Evolutionary conservation across 1,140 invertebrate species (phyloP).

Genomic region (Saccostrea glomerata): DNA sequence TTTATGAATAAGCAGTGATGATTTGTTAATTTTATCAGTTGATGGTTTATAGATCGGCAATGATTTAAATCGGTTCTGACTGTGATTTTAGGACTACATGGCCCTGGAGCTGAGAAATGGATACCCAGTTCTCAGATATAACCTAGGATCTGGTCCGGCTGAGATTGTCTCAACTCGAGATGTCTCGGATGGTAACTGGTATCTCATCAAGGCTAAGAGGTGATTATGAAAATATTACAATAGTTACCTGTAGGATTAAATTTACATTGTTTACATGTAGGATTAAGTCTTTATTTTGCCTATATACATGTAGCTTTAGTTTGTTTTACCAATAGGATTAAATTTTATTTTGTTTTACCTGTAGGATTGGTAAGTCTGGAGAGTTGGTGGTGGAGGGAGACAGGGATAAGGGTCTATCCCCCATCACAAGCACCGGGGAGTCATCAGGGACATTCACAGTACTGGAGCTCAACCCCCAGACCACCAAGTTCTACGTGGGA

Average conservation of each 20-base stretch:
- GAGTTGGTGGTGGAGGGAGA: conserved; percentile 85
- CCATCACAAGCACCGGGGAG: conserved; percentile 74
- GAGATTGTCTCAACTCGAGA: conserved; percentile 83
- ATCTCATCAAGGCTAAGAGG: conserved; percentile 93
- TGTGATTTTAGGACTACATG: conserved; percentile 87
- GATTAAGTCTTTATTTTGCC: not conserved
- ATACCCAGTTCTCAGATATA: conserved; percentile 90
- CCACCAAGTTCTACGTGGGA: conserved; percentile 92
- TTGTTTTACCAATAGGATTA: too few species aligned
- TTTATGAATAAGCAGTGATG: too few species aligned
- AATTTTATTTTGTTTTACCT: not conserved
- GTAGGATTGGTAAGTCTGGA: conserved; percentile 87
- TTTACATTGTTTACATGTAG: too few species aligned
- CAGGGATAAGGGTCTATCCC: conserved; percentile 15
- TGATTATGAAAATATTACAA: conserved; percentile 70
- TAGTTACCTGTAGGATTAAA: too few species aligned
- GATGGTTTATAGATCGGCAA: too few species aligned
- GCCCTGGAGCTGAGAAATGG: conserved; percentile 93
- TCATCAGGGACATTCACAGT: conserved; percentile 70
- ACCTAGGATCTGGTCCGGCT: conserved; percentile 91
- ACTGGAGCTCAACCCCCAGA: conserved; percentile 67
- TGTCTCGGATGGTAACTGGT: conserved; percentile 88
- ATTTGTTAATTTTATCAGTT: too few species aligned
- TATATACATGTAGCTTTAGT: not conserved
- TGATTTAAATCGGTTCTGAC: not conserved